These are phyloP conservation scores for Tetranychus piercei DNA, from an alignment of 2,888 invertebrate genomes.

Conservation along the genomic window DNA sequence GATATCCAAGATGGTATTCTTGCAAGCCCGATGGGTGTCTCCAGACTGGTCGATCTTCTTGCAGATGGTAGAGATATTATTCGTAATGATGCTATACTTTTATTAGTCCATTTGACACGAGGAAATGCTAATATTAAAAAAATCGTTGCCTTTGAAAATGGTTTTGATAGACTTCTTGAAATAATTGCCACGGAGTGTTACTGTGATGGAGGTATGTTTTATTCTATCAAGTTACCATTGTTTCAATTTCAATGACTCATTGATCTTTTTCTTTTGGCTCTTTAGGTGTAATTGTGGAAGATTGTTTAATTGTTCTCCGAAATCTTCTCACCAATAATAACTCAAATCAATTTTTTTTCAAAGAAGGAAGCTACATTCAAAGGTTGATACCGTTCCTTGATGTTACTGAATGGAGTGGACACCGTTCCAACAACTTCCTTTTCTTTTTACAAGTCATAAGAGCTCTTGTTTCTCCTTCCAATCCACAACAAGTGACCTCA, in stretches of 20 bases:
- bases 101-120: slow-evolving; percentile 77
- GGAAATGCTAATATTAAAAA: slow-evolving; percentile 94
- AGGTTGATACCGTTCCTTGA: slow-evolving; percentile 59
- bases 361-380: slow-evolving; percentile 90
- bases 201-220: slow-evolving; percentile 56
- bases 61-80: slow-evolving; percentile 85
- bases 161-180: slow-evolving; percentile 82
- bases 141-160: slow-evolving; percentile 97
- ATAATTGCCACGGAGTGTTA: slow-evolving; percentile 78
- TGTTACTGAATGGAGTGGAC: slow-evolving; percentile 61
- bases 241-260: slow-evolving; percentile 9
- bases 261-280: slow-evolving; percentile 10
- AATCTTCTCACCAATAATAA: slow-evolving; percentile 84
- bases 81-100: slow-evolving; percentile 73
- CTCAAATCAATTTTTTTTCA: slow-evolving; percentile 94
- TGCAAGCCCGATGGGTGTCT: slow-evolving; percentile 60
- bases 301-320: slow-evolving; percentile 76
- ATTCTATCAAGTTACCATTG: not conserved
- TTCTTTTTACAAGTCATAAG: slow-evolving; percentile 68
- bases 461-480: slow-evolving; percentile 78
- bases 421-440: slow-evolving; percentile 58
- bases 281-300: slow-evolving; percentile 75
- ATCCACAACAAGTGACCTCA: slow-evolving; percentile 55
- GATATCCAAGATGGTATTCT: slow-evolving; percentile 39
- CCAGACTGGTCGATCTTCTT: slow-evolving; percentile 87